Conservation (phyloP, 2,113 vertebrate genomes). For the Anarhynchus alexandrinus region DNA sequence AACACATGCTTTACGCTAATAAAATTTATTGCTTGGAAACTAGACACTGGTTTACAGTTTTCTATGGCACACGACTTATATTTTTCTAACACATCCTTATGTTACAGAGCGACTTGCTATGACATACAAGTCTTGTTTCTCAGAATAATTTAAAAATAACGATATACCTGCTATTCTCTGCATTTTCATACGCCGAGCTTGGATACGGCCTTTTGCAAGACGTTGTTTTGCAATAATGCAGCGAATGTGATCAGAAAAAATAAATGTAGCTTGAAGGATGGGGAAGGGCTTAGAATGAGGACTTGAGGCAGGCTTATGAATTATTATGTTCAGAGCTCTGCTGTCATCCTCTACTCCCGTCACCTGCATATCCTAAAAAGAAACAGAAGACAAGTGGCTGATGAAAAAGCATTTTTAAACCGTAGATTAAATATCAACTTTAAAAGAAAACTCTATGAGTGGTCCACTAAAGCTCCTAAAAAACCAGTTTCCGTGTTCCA, state of each 20-base stretch:
- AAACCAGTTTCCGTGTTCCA: rapidly evolving
- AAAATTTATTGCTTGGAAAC: neutral
- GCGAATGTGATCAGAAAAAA: constrained; percentile 97
- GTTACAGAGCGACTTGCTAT: neutral
- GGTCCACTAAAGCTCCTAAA: neutral
- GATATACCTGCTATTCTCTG: constrained; percentile 91
- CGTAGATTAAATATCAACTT: neutral
- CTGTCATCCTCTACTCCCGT: constrained; percentile 96
- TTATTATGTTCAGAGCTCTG: constrained; percentile 91
- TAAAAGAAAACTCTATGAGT: neutral
- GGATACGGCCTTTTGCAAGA: constrained; percentile 95
- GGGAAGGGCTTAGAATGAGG: constrained; percentile 96
- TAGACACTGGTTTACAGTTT: neutral
- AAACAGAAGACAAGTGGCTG: neutral
- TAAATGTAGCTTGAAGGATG: constrained; percentile 96
- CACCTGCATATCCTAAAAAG: constrained; percentile 94
- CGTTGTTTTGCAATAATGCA: constrained; percentile 98
- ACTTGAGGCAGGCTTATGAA: constrained; percentile 95
- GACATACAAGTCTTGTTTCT: neutral
- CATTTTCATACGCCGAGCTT: constrained; percentile 96
- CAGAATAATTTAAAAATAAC: neutral
- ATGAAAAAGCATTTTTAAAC: neutral
- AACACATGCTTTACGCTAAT: neutral
- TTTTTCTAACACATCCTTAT: neutral
- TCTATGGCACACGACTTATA: neutral